Conservation (phyloP, 1,140 invertebrate species). For the Sweltsa coloradensis region DNA sequence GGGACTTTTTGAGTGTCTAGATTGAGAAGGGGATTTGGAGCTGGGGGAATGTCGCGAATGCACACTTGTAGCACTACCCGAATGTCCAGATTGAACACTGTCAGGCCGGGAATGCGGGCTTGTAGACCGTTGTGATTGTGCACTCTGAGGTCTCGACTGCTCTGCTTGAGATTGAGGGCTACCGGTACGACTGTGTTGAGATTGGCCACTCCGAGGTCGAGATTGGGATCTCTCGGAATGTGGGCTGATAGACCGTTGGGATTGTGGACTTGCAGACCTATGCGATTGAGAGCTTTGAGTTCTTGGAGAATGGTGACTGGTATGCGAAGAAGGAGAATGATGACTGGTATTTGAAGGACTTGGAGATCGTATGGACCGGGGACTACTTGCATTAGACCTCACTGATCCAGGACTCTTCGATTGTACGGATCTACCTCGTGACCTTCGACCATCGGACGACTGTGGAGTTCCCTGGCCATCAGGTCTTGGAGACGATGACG, state of each 20-base stretch:
- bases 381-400: constrained; percentile 2
- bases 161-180: neutral
- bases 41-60: too few species aligned
- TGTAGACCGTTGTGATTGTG: neutral
- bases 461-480: neutral
- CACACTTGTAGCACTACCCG: neutral
- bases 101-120: neutral
- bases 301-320: neutral
- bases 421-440: neutral
- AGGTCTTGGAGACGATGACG: constrained; percentile 1
- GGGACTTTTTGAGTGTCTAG: constrained; percentile 6
- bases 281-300: neutral
- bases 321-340: neutral
- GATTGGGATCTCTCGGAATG: constrained; percentile 1
- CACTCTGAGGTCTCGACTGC: neutral
- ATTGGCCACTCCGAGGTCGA: neutral
- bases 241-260: neutral
- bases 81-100: neutral
- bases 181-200: neutral
- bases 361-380: too few species aligned
- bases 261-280: neutral
- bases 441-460: neutral
- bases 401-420: neutral
- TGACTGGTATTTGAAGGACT: too few species aligned
- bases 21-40: too few species aligned